These are phyloP conservation scores for Whitmania pigra DNA, from an alignment of 1,140 invertebrate species.

Conservation along the genomic window DNA sequence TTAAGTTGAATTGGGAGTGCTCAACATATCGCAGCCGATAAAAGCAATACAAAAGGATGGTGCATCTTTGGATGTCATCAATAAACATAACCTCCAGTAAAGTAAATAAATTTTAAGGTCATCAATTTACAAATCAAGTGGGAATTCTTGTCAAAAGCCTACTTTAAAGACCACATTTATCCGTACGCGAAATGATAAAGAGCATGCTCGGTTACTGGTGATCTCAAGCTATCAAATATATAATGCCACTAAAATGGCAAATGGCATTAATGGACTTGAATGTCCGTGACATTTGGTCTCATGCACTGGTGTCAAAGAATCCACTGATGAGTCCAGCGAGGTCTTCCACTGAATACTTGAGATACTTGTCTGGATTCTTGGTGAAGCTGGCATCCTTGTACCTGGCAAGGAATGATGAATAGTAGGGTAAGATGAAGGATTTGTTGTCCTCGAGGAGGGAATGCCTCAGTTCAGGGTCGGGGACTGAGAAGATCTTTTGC, in stretches of 20 bases:
- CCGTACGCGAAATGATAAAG: no score
- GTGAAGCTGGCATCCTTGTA: conserved; percentile 63
- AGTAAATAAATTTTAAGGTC: no score
- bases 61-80: no score
- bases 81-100: no score
- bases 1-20: no score
- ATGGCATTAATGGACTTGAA: not conserved
- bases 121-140: no score
- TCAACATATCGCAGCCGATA: no score
- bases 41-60: no score
- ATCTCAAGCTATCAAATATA: no score
- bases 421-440: conserved; percentile 61
- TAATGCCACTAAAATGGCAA: not conserved
- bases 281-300: not conserved
- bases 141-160: no score
- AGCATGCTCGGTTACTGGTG: no score
- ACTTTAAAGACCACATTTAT: no score
- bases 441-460: conserved; percentile 69
- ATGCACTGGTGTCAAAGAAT: conserved; percentile 66
- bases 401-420: conserved; percentile 44
- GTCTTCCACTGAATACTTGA: conserved; percentile 72
- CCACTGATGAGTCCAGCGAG: conserved; percentile 60
- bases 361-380: conserved; percentile 76
- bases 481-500: conserved; percentile 81
- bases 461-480: conserved; percentile 72